A percentile compares a stretch with the other conserved stretches of the same genome.
These are phyloP conservation scores for Botia almorhae DNA, from an alignment of 2,797 vertebrate genomes.

Conservation along the genomic window DNA sequence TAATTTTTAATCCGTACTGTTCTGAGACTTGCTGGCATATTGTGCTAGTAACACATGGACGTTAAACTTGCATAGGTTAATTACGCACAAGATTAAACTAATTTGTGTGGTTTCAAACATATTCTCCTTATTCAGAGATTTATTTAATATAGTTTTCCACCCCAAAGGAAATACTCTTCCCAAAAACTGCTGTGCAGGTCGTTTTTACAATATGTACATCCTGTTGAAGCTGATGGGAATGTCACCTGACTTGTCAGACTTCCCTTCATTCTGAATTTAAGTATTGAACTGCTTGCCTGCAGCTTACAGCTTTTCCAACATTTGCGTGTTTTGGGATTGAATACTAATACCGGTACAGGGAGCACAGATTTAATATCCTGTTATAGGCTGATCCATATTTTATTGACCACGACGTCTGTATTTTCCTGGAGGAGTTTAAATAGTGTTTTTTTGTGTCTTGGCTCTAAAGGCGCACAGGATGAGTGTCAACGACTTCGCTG, in stretches of 20 bases:
- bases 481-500: constrained; percentile 82
- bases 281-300: background rate
- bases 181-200: background rate
- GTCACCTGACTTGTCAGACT: constrained; percentile 56
- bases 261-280: constrained; percentile 20
- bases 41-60: background rate
- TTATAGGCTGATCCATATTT: background rate
- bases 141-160: no score
- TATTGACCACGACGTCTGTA: background rate
- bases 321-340: constrained; percentile 7
- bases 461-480: constrained; percentile 72
- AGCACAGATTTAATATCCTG: background rate
- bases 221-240: constrained; percentile 8
- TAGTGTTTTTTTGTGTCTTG: constrained; percentile 60
- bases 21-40: background rate
- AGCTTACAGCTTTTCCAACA: background rate
- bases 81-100: background rate
- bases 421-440: background rate
- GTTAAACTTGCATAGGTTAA: background rate
- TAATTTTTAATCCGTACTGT: background rate
- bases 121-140: background rate
- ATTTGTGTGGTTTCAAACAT: background rate
- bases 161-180: background rate
- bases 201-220: constrained; percentile 4
- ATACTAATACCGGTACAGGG: background rate